Percentiles rank a stretch among this genome's conserved stretches.
These are phyloP conservation scores for Syrrhaptes paradoxus DNA, from an alignment of 2,113 vertebrate species.

Conservation along the genomic window DNA sequence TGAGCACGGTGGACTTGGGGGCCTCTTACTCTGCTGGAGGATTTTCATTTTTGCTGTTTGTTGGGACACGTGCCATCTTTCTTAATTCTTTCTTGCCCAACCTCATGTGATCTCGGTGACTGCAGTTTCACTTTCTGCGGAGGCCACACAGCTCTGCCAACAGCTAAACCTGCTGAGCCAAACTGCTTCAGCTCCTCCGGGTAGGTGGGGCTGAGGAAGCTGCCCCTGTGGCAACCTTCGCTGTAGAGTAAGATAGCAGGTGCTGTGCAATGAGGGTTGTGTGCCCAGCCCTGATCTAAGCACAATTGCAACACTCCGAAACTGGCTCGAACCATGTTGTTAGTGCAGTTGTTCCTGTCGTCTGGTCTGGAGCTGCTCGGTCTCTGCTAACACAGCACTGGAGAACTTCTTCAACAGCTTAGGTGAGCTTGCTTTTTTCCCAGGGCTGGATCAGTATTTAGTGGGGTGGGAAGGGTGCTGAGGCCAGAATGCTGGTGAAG, in stretches of 20 bases:
- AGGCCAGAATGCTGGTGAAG: not conserved
- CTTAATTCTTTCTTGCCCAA: not conserved
- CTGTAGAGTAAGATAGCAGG: not conserved
- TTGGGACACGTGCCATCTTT: not conserved
- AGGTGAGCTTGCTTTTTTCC: not conserved
- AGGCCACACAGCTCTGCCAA: not conserved
- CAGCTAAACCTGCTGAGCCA: not conserved
- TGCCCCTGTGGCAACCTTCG: not conserved
- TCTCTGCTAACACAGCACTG: not conserved
- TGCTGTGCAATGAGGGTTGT: accelerated
- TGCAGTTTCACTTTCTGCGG: slow-evolving; percentile 17
- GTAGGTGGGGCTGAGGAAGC: not conserved
- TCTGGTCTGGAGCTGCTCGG: not conserved
- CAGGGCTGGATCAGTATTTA: accelerated
- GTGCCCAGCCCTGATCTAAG: not conserved
- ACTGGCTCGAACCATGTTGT: not conserved
- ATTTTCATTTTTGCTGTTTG: not conserved
- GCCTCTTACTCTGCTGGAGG: not conserved
- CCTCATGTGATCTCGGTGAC: not conserved
- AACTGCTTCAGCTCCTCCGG: not conserved
- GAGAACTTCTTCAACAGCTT: not conserved
- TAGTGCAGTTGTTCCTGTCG: not conserved
- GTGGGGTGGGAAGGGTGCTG: not conserved
- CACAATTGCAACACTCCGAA: not conserved
- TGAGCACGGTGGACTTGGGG: not conserved